Percentiles rank a stretch among this genome's conserved stretches.
Conservation (phyloP, 2,113 vertebrate genomes). For the Alligator mississippiensis region DNA sequence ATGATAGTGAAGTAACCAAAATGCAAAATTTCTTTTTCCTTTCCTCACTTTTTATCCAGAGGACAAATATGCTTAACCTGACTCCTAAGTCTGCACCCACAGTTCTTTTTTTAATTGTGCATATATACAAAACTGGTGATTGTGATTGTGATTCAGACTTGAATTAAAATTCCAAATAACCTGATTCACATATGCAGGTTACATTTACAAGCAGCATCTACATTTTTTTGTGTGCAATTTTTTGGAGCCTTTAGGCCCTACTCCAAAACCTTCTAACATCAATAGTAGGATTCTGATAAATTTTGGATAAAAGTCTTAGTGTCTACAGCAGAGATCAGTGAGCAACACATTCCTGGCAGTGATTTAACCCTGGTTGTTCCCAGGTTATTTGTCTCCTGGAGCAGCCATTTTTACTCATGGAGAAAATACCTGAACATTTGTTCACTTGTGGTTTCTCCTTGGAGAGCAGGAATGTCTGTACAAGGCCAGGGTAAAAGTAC, state of each 20-base stretch:
- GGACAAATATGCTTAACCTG: background rate
- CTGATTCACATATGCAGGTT: background rate
- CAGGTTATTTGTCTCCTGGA: too few species aligned
- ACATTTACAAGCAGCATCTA: background rate
- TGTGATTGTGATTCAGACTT: background rate
- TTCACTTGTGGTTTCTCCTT: background rate
- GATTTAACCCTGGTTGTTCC: too few species aligned
- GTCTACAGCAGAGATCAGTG: background rate
- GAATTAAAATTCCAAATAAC: background rate
- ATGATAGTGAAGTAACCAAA: background rate
- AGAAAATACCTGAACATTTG: background rate
- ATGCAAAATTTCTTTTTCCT: background rate
- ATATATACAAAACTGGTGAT: background rate
- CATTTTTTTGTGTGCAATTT: background rate
- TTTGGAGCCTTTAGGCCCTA: background rate
- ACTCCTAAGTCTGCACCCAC: background rate
- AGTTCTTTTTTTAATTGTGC: background rate
- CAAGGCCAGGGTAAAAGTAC: too few species aligned
- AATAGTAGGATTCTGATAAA: background rate
- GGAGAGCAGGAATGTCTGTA: too few species aligned
- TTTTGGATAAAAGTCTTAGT: background rate
- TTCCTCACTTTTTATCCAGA: background rate
- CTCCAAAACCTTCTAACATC: accelerated
- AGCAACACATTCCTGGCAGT: too few species aligned
- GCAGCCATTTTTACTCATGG: too few species aligned